phyloP scores from a whole-genome alignment of 2,113 vertebrate genomes.

The Grus americana region DNA sequence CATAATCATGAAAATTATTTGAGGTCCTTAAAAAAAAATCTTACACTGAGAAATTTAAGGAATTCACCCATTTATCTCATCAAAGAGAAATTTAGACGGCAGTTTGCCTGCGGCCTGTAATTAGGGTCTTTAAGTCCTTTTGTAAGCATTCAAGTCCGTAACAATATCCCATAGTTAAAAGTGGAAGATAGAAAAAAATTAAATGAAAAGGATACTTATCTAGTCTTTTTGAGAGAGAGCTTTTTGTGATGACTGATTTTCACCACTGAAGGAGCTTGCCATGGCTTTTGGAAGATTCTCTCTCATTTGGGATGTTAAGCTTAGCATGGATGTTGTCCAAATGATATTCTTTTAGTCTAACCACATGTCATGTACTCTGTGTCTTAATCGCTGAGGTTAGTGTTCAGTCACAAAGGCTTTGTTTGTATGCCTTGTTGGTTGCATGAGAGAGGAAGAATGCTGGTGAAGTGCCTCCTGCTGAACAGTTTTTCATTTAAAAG shows the following conservation, averaged over 20 bases:
- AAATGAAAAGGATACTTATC: not conserved
- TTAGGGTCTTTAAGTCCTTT: not conserved
- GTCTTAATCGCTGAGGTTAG: not conserved
- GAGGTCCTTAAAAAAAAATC: not conserved
- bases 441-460: not conserved
- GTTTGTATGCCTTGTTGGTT: not conserved
- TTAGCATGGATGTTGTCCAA: not conserved
- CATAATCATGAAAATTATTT: not conserved
- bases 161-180: not conserved
- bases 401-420: not conserved
- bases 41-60: not conserved
- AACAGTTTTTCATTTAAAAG: not conserved
- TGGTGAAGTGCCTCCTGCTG: not conserved
- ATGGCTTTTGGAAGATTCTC: not conserved
- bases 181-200: not conserved
- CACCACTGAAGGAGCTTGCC: not conserved
- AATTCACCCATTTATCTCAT: constrained; percentile 5
- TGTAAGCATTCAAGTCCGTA: not conserved
- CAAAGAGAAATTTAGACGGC: not conserved
- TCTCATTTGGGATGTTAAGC: not conserved
- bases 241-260: not conserved
- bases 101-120: not conserved
- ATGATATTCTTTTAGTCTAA: not conserved
- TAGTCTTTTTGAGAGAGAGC: not conserved
- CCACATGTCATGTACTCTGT: not conserved